phyloP scores from a whole-genome alignment of 2,113 vertebrate genomes.

The Polypterus bichir region DNA sequence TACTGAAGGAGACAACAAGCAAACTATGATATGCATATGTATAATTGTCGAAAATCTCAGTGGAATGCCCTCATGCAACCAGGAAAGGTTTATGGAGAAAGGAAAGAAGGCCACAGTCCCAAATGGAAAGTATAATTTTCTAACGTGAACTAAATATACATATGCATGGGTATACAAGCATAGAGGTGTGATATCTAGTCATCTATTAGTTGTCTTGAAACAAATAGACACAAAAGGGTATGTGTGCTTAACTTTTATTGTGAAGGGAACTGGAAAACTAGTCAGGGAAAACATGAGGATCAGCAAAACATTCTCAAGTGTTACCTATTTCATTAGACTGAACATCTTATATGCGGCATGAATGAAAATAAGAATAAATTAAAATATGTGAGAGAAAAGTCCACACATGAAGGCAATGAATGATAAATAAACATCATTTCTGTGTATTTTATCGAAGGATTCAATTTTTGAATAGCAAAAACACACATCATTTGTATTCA shows the following conservation, averaged over 20 bases:
- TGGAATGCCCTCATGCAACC: too few species aligned
- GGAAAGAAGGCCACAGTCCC: too few species aligned
- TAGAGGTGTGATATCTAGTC: background rate
- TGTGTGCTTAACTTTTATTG: constrained; percentile 5
- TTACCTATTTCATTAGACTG: constrained; percentile 56
- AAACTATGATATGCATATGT: too few species aligned
- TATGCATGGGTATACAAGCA: constrained; percentile 10
- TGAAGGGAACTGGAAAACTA: constrained; percentile 5
- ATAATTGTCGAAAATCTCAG: too few species aligned
- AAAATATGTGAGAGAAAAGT: constrained; percentile 3
- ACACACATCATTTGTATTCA: too few species aligned
- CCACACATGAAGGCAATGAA: background rate
- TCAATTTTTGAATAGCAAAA: too few species aligned
- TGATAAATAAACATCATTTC: too few species aligned
- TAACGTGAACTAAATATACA: too few species aligned
- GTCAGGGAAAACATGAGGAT: background rate
- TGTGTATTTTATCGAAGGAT: too few species aligned
- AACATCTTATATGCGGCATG: constrained; percentile 53
- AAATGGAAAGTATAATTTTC: too few species aligned
- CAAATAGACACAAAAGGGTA: background rate
- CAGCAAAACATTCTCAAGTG: constrained; percentile 1
- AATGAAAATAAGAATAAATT: constrained; percentile 44
- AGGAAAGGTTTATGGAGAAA: too few species aligned
- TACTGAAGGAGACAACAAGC: too few species aligned
- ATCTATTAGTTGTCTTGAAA: background rate